Base-by-base conservation (phyloP, 2,888 invertebrate genomes). In the Epirrita christyi region DNA sequence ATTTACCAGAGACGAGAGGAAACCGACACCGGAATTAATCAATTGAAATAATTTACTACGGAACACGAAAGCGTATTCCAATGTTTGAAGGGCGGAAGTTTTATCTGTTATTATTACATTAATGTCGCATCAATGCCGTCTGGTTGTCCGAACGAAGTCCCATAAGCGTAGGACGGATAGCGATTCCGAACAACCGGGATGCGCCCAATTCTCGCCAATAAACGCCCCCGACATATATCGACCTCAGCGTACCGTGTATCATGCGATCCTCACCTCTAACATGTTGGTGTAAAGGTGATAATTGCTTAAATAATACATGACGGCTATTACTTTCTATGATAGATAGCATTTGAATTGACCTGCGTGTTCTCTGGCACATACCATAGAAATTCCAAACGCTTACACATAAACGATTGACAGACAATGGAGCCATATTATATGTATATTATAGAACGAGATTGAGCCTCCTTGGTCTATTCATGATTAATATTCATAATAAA, bases 171-270 rank as follows among this genome's bases (percentile, higher is more conserved):
- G 86, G 86, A 86, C 80, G 86, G 85, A 87, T 86, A 88, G 88
- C 86, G 86, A 88, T 88, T 88, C 85, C 81, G 83, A 84, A 85
- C 86, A 86, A 83, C 88, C 91, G 91, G 91, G 91, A 91, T 89
- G 90, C 88, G 88, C 88, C 89, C 88, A 91, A 91, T 91, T 91
- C 88, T 85, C 86, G 84, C 85, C 87, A 91, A 89, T 91, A 88
- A 90, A 87, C 86, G 83, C 84, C 85, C 85, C 83, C 79, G 81
- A 85, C 78, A 81, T 83, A 75, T 85, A 86, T 87, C 84, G 84
- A 83, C 81, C 81, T 81, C 77, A 77, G 71, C 74, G 75, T 73
- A 66, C 70, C 66, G 67, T 64, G 71, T 68, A 70, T 75, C 79
- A 79, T 59, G 70, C 85, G 71, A 86, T 81, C 78, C 75, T 74